A percentile compares a stretch with the other conserved stretches of the same genome.
These are phyloP conservation scores for Pseudopodoces humilis DNA, from an alignment of 2,113 vertebrate genomes.

Conservation along the genomic window DNA sequence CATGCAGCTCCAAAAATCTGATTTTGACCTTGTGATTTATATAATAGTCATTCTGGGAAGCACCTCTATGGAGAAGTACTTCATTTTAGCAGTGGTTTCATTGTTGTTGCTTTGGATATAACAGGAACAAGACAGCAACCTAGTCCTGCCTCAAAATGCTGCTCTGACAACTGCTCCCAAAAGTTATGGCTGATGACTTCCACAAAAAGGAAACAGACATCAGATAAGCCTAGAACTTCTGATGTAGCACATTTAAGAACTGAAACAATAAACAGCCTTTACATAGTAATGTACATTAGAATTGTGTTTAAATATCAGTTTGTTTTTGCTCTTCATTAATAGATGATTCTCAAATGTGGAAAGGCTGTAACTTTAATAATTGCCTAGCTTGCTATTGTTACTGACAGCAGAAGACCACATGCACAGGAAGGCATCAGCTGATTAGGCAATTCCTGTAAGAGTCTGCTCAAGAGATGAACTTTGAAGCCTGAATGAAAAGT, in stretches of 20 bases:
- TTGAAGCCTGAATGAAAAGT: not conserved
- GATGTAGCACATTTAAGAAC: not conserved
- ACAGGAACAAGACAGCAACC: not conserved
- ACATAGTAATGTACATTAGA: not conserved
- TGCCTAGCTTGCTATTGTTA: not conserved
- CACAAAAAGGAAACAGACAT: not conserved
- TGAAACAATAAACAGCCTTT: not conserved
- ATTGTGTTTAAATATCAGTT: not conserved
- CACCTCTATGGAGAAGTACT: not conserved
- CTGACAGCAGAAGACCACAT: not conserved
- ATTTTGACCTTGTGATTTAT: not conserved
- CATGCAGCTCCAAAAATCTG: not conserved
- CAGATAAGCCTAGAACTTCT: not conserved
- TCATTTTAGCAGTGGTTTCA: not conserved
- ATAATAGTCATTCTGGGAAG: not conserved
- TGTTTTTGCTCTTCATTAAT: not conserved
- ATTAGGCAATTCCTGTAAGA: not conserved
- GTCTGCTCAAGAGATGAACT: not conserved
- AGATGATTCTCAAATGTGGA: not conserved
- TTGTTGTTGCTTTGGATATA: not conserved
- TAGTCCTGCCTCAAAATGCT: not conserved
- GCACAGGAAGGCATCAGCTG: not conserved
- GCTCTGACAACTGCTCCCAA: not conserved
- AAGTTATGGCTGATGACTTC: not conserved
- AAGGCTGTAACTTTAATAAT: not conserved